Evolutionary conservation across 2,888 invertebrate genomes (phyloP), one percentile per base, ranked within the genome.

Genomic region (Ferdinandea cuprea): DNA sequence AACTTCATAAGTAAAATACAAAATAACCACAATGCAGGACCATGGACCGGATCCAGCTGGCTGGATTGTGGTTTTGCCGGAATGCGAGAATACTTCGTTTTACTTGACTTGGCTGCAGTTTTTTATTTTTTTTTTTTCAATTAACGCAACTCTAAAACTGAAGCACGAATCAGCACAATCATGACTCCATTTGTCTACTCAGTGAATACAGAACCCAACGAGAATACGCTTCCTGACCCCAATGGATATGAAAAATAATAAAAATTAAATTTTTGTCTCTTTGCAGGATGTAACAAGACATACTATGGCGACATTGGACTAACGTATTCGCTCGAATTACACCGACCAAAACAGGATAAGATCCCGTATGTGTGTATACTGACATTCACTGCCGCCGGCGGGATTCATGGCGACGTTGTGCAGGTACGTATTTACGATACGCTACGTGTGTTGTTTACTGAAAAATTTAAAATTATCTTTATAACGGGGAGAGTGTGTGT

Each of bases 241-340:
- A 69, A 77, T 65, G 32, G 42, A 48, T 48, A 58, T 50, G 37
- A 65, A 35, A 56, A 71, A 71, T 58, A 77, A 77, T 77, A 71
- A 71, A 86, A 80, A 56, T 61, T 73, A 80, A n/a, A 78, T 83
- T 78, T 85, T 50, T 74, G 37, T 74, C 54, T 61, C 32, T 68
- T 84, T 85, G 50, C 87, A 90, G 90, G 91, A 80, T 98, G 97
- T 92, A 97, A 97, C 92, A 94, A 95, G 88, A 97, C 98, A 3
- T 97, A 97, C 91, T 96, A 95, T 87, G 97, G 97, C 1, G 96
- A 97, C 88, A 94, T 96, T 66, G 97, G 96, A 5, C 94, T 95
- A 87, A 97, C 97, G 0, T 97, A 97, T 90, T 95, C 96, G 87
- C 89, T 97, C 91, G 96, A 96, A 89, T 92, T 97, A 61, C 96